phyloP scores from a whole-genome alignment of 2,797 vertebrate genomes.

The Dermochelys coriacea region DNA sequence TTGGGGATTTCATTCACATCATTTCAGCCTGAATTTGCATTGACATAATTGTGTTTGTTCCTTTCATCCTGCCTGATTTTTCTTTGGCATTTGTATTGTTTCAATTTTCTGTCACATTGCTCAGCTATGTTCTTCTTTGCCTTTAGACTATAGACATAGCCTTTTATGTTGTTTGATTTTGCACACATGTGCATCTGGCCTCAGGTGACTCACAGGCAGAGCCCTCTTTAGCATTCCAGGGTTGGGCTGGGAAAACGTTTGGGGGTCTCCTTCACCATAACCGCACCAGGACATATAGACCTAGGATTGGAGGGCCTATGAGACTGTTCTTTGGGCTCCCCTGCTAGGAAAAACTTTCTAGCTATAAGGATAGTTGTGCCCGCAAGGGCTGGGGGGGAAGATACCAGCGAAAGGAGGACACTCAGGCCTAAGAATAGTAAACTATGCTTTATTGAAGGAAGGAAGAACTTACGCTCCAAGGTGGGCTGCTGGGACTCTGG shows the following conservation, averaged over 20 bases:
- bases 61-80: not conserved
- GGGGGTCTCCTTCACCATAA: fast-evolving
- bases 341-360: not conserved
- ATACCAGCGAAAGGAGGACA: no score
- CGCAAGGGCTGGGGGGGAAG: no score
- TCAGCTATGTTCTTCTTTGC: not conserved
- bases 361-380: no score
- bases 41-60: not conserved
- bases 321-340: not conserved
- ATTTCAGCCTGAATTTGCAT: slow-evolving; percentile 36
- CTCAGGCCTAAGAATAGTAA: no score
- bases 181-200: fast-evolving
- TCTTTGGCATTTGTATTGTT: fast-evolving
- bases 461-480: no score
- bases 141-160: not conserved
- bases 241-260: not conserved
- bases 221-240: not conserved
- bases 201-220: not conserved
- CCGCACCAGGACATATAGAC: fast-evolving
- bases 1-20: slow-evolving; percentile 61
- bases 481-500: no score
- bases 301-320: not conserved
- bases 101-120: fast-evolving
- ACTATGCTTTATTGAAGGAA: no score
- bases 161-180: fast-evolving